A percentile compares a stretch with the other conserved stretches of the same genome.
These are phyloP conservation scores for Rachycentron canadum DNA, from an alignment of 2,797 vertebrate genomes.

Conservation along the genomic window DNA sequence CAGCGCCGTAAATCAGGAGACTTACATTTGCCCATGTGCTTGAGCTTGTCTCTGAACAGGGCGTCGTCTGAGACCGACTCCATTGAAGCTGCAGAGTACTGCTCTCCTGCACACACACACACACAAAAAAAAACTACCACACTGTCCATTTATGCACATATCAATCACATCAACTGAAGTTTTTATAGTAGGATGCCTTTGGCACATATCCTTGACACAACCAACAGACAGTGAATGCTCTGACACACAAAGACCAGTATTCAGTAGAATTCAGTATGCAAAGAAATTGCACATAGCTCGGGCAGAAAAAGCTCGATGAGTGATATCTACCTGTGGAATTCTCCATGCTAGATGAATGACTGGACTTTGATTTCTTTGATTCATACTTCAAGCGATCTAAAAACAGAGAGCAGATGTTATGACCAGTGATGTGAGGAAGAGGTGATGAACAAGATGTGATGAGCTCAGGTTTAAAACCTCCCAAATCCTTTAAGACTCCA, in stretches of 20 bases:
- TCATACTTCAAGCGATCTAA: slow-evolving; percentile 98
- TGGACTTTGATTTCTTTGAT: slow-evolving; percentile 94
- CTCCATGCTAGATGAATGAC: slow-evolving; percentile 85
- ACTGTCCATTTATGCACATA: slow-evolving; percentile 29
- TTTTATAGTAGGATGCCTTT: slow-evolving; percentile 8
- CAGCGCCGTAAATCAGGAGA: slow-evolving; percentile 10
- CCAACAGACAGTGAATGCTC: slow-evolving; percentile 38
- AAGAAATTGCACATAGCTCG: slow-evolving; percentile 39
- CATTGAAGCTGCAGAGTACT: slow-evolving; percentile 79
- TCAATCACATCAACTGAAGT: slow-evolving; percentile 8
- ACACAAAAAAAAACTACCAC: slow-evolving; percentile 32
- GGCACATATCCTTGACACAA: slow-evolving; percentile 21
- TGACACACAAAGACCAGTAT: slow-evolving; percentile 35
- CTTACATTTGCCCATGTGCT: slow-evolving; percentile 99
- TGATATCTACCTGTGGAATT: slow-evolving; percentile 85
- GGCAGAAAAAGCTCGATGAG: slow-evolving; percentile 60
- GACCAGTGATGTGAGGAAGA: slow-evolving; percentile 52
- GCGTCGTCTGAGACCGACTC: slow-evolving; percentile 94
- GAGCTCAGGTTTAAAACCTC: slow-evolving; percentile 15
- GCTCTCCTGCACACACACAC: slow-evolving; percentile 79
- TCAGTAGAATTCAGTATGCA: slow-evolving; percentile 25
- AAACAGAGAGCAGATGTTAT: slow-evolving; percentile 84
- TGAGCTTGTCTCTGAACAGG: slow-evolving; percentile 97
- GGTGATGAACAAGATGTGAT: slow-evolving; percentile 39
- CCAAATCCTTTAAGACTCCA: slow-evolving; percentile 2